Percentiles rank a stretch among this genome's conserved stretches.
Evolutionary conservation across 2,797 vertebrate species (phyloP).

Genomic region (Heliangelus exortis): DNA sequence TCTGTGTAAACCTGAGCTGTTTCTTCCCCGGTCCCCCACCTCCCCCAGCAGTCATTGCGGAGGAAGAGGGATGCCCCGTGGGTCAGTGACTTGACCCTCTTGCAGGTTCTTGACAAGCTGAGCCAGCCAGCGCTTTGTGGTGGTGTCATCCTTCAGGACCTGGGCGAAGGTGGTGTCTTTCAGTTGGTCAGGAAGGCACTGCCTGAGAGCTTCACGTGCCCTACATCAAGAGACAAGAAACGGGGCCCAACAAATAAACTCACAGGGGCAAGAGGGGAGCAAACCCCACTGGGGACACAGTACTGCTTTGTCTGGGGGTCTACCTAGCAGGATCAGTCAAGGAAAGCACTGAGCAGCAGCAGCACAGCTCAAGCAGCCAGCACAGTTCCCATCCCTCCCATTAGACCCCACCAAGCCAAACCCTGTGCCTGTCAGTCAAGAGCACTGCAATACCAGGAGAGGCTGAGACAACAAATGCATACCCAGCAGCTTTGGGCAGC

Average conservation of each 20-base stretch:
- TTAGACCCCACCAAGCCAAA: fast-evolving
- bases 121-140: constrained; percentile 98
- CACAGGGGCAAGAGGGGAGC: constrained; percentile 70
- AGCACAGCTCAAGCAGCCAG: not conserved
- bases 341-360: not conserved
- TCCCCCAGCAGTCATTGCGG: constrained; percentile 84
- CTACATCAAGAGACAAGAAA: constrained; percentile 83
- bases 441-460: fast-evolving
- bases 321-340: not conserved
- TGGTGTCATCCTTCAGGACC: constrained; percentile 98
- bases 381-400: not conserved
- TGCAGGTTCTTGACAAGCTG: constrained; percentile 98
- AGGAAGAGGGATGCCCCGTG: constrained; percentile 93
- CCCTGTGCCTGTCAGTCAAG: not conserved
- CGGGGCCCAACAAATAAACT: constrained; percentile 80
- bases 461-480: not conserved
- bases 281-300: not conserved
- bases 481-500: not conserved
- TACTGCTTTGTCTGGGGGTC: fast-evolving
- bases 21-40: constrained; percentile 64
- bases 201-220: constrained; percentile 96
- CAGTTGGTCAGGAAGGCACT: constrained; percentile 98
- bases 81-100: constrained; percentile 96
- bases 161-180: constrained; percentile 98
- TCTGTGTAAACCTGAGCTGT: constrained; percentile 82